phyloP scores from a whole-genome alignment of 2,797 vertebrate genomes.

The Callimico goeldii region DNA sequence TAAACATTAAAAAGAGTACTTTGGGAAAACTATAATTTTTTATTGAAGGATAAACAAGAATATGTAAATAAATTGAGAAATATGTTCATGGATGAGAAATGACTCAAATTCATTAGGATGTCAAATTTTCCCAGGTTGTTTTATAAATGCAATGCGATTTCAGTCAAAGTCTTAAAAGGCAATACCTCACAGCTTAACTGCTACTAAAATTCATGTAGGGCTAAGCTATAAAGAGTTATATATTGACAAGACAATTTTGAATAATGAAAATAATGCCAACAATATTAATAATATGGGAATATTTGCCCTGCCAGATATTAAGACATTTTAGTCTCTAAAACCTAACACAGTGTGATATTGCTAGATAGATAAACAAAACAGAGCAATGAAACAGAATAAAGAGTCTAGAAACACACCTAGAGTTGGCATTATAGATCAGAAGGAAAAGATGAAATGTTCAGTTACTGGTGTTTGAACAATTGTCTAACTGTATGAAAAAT shows the following conservation, averaged over 20 bases:
- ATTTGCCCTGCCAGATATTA: conserved; percentile 9
- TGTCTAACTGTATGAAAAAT: conserved; percentile 12
- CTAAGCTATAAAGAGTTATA: background rate
- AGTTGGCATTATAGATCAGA: background rate
- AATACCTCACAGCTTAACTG: background rate
- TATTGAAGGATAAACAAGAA: background rate
- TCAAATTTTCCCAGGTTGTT: background rate
- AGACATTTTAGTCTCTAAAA: background rate
- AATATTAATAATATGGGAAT: background rate
- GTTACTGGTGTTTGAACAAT: conserved; percentile 16
- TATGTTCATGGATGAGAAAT: background rate
- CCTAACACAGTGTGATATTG: background rate
- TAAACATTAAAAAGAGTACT: background rate
- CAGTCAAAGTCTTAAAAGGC: background rate
- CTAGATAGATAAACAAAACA: background rate
- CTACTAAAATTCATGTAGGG: background rate
- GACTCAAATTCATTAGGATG: conserved; percentile 18
- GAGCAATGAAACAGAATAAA: background rate
- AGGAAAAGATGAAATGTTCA: background rate
- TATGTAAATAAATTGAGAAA: background rate
- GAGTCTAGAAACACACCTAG: background rate
- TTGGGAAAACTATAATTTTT: conserved; percentile 11
- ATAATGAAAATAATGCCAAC: background rate
- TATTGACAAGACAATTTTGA: background rate
- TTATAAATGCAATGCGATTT: background rate